Conservation (phyloP, 2,113 vertebrate genomes). For the Siniperca knerii region DNA sequence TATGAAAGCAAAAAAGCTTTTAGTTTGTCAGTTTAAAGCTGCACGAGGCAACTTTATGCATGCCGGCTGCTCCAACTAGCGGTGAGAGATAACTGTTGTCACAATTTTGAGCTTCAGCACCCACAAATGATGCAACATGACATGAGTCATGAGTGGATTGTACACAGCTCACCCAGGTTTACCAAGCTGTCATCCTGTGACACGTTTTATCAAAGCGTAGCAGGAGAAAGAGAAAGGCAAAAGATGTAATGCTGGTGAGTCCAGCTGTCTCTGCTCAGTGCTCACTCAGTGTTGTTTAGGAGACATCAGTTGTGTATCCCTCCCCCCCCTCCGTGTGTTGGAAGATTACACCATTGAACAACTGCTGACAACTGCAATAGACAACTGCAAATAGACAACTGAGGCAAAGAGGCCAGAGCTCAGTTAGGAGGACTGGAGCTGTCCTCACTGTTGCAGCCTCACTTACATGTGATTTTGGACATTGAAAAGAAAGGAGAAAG, state of each 20-base stretch:
- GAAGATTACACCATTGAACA: constrained; percentile 34
- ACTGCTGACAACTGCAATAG: constrained; percentile 40
- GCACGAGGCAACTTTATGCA: not conserved
- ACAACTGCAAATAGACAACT: constrained; percentile 8
- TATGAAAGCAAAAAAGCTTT: not conserved
- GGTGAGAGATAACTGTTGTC: constrained; percentile 39
- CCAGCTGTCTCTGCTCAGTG: constrained; percentile 17
- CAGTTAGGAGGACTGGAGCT: not conserved
- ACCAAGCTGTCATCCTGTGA: constrained; percentile 54
- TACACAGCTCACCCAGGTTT: constrained; percentile 31
- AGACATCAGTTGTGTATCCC: constrained; percentile 5
- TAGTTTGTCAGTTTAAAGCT: constrained; percentile 20
- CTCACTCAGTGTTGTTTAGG: not conserved
- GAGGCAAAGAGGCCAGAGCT: constrained; percentile 9
- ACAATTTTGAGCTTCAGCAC: constrained; percentile 34
- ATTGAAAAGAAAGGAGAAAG: not conserved
- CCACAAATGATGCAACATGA: constrained; percentile 47
- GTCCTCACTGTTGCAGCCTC: not conserved
- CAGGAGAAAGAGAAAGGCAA: constrained; percentile 20
- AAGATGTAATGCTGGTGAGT: constrained; percentile 37
- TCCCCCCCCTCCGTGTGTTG: not conserved
- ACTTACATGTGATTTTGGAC: not conserved
- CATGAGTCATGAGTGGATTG: constrained; percentile 41
- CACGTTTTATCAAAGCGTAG: constrained; percentile 58
- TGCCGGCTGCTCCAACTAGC: not conserved